These are phyloP conservation scores for Rhipidura dahli DNA, from an alignment of 2,113 vertebrate genomes.

Conservation along the genomic window DNA sequence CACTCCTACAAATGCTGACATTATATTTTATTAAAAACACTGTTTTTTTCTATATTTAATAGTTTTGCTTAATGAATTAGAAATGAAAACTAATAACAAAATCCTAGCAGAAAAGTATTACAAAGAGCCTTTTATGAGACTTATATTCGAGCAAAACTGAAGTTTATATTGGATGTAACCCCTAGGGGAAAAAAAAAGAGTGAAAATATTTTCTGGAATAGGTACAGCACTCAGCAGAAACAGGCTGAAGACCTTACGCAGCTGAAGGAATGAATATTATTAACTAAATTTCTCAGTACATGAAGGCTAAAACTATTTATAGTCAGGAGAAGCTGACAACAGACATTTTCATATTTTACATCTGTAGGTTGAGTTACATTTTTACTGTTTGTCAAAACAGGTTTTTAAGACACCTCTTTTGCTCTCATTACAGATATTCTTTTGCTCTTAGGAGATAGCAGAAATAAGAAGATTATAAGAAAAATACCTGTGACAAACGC, in stretches of 20 bases:
- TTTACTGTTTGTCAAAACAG: background rate
- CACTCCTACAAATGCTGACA: background rate
- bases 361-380: background rate
- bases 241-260: background rate
- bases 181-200: background rate
- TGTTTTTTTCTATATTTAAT: background rate
- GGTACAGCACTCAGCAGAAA: background rate
- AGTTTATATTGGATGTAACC: background rate
- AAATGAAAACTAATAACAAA: background rate
- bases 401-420: background rate
- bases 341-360: background rate
- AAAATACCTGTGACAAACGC: constrained; percentile 10
- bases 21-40: background rate
- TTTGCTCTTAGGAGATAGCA: background rate
- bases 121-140: background rate
- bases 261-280: background rate
- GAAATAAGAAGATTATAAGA: background rate
- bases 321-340: background rate
- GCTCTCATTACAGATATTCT: background rate
- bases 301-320: background rate
- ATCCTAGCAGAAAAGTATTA: background rate
- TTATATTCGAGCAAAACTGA: background rate
- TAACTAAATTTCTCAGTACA: background rate
- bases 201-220: background rate
- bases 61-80: background rate